These are phyloP conservation scores for Poeciliopsis turneri DNA, from an alignment of 2,797 vertebrate species.

Conservation along the genomic window DNA sequence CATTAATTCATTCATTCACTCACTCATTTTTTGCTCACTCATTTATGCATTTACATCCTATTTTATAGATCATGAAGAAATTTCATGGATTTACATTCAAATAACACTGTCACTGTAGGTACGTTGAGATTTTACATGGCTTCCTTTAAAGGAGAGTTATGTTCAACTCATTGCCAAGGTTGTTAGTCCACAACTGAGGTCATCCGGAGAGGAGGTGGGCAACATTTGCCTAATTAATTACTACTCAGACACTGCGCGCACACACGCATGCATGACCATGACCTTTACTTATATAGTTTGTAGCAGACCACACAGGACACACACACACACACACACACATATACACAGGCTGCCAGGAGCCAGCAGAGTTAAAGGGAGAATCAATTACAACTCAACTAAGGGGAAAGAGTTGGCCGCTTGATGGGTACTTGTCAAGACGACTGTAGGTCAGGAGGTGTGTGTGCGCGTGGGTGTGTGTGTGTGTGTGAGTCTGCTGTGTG, in stretches of 20 bases:
- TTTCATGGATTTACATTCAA: constrained; percentile 46
- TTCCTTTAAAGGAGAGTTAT: constrained; percentile 73
- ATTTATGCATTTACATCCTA: constrained; percentile 41
- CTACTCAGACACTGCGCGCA: constrained; percentile 49
- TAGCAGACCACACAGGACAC: constrained; percentile 62
- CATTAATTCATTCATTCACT: constrained; percentile 22
- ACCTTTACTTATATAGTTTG: constrained; percentile 77
- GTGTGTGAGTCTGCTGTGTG: constrained; percentile 11
- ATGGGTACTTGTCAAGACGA: constrained; percentile 70
- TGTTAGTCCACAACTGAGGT: constrained; percentile 85
- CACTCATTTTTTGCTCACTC: background rate
- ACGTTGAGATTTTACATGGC: constrained; percentile 26
- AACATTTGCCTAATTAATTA: constrained; percentile 80
- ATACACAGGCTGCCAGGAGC: constrained; percentile 40
- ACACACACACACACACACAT: constrained; percentile 18
- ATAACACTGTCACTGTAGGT: constrained; percentile 40
- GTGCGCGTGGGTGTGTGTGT: constrained; percentile 10
- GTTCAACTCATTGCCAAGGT: constrained; percentile 81
- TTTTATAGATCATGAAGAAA: constrained; percentile 29
- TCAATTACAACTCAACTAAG: constrained; percentile 73
- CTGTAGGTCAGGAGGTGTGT: constrained; percentile 58
- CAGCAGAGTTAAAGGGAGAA: constrained; percentile 64
- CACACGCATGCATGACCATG: constrained; percentile 58
- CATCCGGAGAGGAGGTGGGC: constrained; percentile 66
- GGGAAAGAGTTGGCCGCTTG: constrained; percentile 60